phyloP scores from a whole-genome alignment of 2,888 invertebrate species.

The Fragum fragum region DNA sequence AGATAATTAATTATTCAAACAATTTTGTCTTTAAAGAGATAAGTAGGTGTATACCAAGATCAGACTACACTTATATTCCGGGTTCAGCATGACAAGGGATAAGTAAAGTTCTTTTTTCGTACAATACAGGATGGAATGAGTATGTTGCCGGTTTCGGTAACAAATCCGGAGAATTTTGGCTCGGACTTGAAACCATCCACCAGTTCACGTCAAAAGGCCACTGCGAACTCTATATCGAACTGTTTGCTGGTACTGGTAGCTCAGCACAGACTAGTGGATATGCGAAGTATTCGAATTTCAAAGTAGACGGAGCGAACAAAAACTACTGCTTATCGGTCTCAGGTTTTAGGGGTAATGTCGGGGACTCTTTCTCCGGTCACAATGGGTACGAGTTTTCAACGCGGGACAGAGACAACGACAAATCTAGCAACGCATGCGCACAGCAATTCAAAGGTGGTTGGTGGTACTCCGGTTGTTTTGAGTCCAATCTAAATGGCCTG shows the following conservation, averaged over 20 bases:
- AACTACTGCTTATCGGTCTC: conserved; percentile 6
- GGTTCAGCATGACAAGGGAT: too few relatives aligned
- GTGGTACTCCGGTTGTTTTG: conserved; percentile 78
- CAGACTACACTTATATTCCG: too few relatives aligned
- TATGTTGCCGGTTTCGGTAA: conserved; percentile 1
- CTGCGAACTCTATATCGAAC: conserved; percentile 9
- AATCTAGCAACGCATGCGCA: conserved; percentile 52
- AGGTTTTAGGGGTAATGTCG: conserved; percentile 32
- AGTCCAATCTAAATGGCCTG: conserved; percentile 80
- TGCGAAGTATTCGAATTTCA: conserved; percentile 18
- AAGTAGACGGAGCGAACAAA: not conserved
- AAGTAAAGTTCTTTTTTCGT: too few relatives aligned
- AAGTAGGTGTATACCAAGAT: too few relatives aligned
- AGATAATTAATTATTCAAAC: too few relatives aligned
- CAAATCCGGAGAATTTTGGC: conserved; percentile 21
- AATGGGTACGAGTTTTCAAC: conserved; percentile 34
- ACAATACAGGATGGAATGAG: not conserved
- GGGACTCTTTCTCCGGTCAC: conserved; percentile 26
- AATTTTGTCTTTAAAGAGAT: too few relatives aligned
- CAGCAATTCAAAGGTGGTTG: conserved; percentile 71
- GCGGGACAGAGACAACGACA: conserved; percentile 38
- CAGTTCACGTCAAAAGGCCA: not conserved
- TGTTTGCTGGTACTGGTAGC: not conserved
- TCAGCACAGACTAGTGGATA: not conserved
- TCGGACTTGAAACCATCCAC: conserved; percentile 7